Conservation (phyloP, 2,113 vertebrate genomes). For the Bungarus multicinctus region DNA sequence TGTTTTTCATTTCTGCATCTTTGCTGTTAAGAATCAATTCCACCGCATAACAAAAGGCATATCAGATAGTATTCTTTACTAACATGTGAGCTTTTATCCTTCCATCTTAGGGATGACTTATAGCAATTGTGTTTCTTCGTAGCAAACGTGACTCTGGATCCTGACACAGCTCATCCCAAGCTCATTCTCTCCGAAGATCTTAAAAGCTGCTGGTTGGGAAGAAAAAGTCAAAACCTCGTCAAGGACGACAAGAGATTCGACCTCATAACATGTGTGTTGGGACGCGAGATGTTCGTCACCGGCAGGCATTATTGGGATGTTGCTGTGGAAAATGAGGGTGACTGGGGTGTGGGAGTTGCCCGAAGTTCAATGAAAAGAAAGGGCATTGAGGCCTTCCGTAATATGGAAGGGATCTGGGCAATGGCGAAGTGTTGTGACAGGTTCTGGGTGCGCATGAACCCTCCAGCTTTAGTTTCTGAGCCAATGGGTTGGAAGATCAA, state of each 20-base stretch:
- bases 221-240: rapidly evolving
- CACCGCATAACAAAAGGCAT: too few species aligned
- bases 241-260: neutral
- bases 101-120: neutral
- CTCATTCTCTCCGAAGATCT: neutral
- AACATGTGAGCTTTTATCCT: too few species aligned
- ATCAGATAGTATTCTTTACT: too few species aligned
- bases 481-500: neutral
- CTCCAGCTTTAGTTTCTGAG: rapidly evolving
- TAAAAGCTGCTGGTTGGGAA: neutral
- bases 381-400: rapidly evolving
- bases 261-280: neutral
- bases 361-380: neutral
- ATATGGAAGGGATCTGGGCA: neutral
- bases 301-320: neutral
- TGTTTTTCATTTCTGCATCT: neutral
- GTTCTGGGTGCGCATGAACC: neutral
- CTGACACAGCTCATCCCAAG: neutral
- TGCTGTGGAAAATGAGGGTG: neutral
- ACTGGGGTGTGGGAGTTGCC: neutral
- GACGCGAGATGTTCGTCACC: rapidly evolving
- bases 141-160: neutral
- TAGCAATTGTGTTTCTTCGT: neutral
- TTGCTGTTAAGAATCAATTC: neutral
- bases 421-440: neutral